These are phyloP conservation scores for Copidosoma aretas DNA, from an alignment of 2,888 invertebrate genomes.

Conservation along the genomic window DNA sequence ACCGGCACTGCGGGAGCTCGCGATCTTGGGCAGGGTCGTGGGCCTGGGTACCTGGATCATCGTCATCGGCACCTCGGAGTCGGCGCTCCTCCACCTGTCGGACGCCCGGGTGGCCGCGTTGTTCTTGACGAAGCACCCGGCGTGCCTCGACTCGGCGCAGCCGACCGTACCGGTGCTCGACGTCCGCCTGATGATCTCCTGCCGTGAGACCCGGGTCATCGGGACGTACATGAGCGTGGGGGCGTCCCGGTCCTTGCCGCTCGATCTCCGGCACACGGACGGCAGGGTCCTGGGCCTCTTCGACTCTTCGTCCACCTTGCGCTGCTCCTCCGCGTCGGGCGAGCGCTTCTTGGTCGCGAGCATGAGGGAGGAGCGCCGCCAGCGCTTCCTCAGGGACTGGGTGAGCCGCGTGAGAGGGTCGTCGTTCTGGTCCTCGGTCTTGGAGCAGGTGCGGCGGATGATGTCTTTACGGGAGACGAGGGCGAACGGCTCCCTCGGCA, in stretches of 20 bases:
- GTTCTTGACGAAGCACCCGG: slow-evolving; percentile 36
- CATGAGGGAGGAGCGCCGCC: slow-evolving; percentile 40
- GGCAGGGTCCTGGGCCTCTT: slow-evolving; percentile 47
- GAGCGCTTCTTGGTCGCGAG: slow-evolving; percentile 22
- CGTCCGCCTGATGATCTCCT: slow-evolving; percentile 54
- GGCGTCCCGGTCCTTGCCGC: slow-evolving; percentile 37
- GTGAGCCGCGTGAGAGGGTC: slow-evolving; percentile 43
- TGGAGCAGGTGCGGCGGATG: slow-evolving; percentile 43
- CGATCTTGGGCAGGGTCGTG: slow-evolving; percentile 57
- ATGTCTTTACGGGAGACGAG: slow-evolving; percentile 52
- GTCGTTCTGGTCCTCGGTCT: slow-evolving; percentile 42
- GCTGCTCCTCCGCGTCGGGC: slow-evolving; percentile 10
- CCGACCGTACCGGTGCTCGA: slow-evolving; percentile 35
- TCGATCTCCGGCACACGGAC: slow-evolving; percentile 51
- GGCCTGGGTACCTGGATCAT: slow-evolving; percentile 50
- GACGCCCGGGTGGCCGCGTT: slow-evolving; percentile 26
- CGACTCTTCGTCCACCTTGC: slow-evolving; percentile 27
- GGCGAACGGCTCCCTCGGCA: slow-evolving; percentile 37
- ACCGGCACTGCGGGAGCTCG: not conserved
- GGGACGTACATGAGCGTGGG: slow-evolving; percentile 31
- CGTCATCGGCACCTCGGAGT: too few relatives aligned
- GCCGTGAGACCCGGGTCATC: slow-evolving; percentile 51
- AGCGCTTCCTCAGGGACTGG: slow-evolving; percentile 47
- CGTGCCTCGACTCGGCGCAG: slow-evolving; percentile 23
- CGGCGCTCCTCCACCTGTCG: slow-evolving; percentile 40